These are phyloP conservation scores for Leptocoma aspasia DNA, from an alignment of 2,113 vertebrate species.

Conservation along the genomic window DNA sequence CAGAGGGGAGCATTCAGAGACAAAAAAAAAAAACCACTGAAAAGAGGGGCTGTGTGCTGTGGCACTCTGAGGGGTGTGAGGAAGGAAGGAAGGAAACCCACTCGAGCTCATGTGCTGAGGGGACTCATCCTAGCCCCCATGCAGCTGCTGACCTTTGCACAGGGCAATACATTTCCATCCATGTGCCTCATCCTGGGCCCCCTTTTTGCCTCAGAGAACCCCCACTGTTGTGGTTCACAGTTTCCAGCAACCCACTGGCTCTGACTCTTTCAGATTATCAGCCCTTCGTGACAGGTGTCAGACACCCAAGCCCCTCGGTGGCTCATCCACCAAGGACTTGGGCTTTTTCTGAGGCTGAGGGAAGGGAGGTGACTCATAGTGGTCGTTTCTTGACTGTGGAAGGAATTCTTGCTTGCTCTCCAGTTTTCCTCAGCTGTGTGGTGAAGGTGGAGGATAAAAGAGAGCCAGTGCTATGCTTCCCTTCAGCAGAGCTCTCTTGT, in stretches of 20 bases:
- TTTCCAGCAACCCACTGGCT: slow-evolving; percentile 59
- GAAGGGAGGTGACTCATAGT: background rate
- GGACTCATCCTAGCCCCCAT: background rate
- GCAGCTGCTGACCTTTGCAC: background rate
- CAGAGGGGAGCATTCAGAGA: background rate
- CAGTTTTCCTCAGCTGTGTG: background rate
- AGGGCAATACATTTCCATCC: background rate
- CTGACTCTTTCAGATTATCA: slow-evolving; percentile 45
- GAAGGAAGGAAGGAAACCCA: background rate
- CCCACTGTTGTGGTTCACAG: slow-evolving; percentile 4
- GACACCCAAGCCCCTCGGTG: background rate
- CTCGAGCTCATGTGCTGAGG: rapidly evolving
- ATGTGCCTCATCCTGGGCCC: background rate
- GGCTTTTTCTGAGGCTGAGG: slow-evolving; percentile 10
- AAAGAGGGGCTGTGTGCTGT: background rate
- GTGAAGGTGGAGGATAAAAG: background rate
- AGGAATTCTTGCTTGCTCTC: background rate
- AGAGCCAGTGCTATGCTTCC: background rate
- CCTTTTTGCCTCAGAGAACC: background rate
- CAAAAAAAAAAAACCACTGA: background rate
- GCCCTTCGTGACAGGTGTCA: background rate
- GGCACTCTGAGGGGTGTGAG: background rate
- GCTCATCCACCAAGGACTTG: background rate
- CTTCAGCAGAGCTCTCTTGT: background rate
- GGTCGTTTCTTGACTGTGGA: background rate